phyloP scores from a whole-genome alignment of 2,888 invertebrate species.

The Leucoptera coffeella region DNA sequence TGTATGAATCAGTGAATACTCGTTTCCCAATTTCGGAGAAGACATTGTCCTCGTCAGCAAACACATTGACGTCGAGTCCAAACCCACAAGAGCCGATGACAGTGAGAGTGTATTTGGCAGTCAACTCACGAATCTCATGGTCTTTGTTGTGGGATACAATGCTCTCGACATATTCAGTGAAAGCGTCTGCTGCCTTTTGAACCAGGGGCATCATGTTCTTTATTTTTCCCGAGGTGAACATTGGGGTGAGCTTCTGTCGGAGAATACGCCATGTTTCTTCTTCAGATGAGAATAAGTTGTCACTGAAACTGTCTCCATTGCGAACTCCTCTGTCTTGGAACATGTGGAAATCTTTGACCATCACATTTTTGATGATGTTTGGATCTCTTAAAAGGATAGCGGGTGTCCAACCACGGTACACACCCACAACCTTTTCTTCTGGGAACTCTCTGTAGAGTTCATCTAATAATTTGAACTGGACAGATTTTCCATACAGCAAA shows the following conservation, averaged over 20 bases:
- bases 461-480: too few relatives aligned
- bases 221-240: conserved; percentile 4
- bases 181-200: too few relatives aligned
- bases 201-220: conserved; percentile 4
- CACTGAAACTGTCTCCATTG: conserved; percentile 1
- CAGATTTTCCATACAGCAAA: too few relatives aligned
- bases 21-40: conserved; percentile 2
- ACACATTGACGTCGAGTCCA: conserved; percentile 3
- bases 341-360: conserved; percentile 3
- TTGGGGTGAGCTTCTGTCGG: conserved; percentile 3
- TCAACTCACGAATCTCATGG: not conserved
- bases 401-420: not conserved
- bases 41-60: conserved; percentile 1
- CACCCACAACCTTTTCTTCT: not conserved
- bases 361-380: conserved; percentile 1
- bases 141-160: too few relatives aligned
- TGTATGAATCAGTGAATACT: not conserved
- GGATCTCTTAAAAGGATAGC: conserved; percentile 1
- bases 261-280: conserved; percentile 4
- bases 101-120: not conserved
- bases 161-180: too few relatives aligned
- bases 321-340: conserved; percentile 4
- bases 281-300: conserved; percentile 4
- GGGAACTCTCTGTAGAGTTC: not conserved
- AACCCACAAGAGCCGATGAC: conserved; percentile 1